Conservation (phyloP, 2,888 invertebrate genomes). For the Brenthis daphne region DNA sequence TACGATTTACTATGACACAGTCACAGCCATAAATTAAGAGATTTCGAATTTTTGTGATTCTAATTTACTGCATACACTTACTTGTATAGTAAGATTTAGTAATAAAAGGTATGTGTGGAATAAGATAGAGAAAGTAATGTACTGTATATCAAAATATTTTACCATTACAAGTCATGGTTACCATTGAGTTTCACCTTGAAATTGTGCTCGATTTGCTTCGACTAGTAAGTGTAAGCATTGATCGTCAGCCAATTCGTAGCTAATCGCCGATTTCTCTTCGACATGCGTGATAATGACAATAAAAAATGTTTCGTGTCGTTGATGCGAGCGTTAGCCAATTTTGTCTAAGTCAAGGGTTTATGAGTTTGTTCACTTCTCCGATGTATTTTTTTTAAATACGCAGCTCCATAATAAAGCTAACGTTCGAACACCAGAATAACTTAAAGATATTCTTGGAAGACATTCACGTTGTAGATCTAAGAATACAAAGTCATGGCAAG, state of each 20-base stretch:
- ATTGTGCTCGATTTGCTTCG: constrained; percentile 54
- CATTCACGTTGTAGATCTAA: constrained; percentile 27
- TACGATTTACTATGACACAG: too few relatives aligned
- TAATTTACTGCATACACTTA: not conserved
- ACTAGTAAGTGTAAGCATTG: constrained; percentile 39
- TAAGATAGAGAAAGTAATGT: constrained; percentile 20
- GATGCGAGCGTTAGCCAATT: constrained; percentile 31
- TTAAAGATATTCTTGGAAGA: constrained; percentile 29
- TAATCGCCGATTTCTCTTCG: constrained; percentile 57
- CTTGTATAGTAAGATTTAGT: not conserved
- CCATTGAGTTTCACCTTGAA: constrained; percentile 56
- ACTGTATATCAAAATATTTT: constrained; percentile 13
- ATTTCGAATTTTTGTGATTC: too few relatives aligned
- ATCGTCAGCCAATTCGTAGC: constrained; percentile 46
- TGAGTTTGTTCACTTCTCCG: constrained; percentile 27
- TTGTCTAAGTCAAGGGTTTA: constrained; percentile 31
- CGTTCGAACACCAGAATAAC: constrained; percentile 23
- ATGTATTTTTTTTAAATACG: constrained; percentile 6
- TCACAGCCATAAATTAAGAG: too few relatives aligned
- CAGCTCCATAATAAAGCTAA: constrained; percentile 6
- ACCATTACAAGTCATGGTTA: constrained; percentile 40
- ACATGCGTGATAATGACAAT: constrained; percentile 46
- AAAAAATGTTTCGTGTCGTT: constrained; percentile 35
- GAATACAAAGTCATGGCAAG: constrained; percentile 15
- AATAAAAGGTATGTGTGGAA: not conserved